Conservation (phyloP, 1,140 invertebrate species). For the Ostrea denselamellosa region DNA sequence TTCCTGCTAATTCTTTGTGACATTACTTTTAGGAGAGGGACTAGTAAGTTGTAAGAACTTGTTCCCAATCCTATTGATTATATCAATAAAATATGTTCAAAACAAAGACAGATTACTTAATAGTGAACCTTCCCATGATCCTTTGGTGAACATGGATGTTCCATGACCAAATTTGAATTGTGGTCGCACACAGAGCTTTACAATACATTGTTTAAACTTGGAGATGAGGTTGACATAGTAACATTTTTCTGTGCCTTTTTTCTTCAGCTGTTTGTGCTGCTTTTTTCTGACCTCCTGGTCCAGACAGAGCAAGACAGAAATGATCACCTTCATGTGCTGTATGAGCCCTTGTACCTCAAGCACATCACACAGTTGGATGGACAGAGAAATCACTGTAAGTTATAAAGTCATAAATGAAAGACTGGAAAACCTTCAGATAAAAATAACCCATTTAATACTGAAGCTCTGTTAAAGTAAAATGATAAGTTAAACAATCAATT, state of each 20-base stretch:
- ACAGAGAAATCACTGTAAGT: constrained; percentile 69
- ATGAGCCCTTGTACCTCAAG: constrained; percentile 62
- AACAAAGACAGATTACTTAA: not conserved
- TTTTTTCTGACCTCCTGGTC: constrained; percentile 72
- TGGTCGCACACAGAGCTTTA: too few relatives aligned
- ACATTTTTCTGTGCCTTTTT: not conserved
- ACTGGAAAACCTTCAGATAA: not conserved
- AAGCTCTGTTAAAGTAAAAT: not conserved
- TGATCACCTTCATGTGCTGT: constrained; percentile 64
- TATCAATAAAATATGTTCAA: too few relatives aligned
- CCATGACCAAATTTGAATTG: not conserved
- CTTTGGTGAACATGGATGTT: not conserved
- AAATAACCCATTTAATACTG: not conserved
- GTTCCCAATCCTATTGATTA: too few relatives aligned
- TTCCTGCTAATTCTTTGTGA: not conserved
- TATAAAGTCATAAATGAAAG: not conserved
- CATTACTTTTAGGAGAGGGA: too few relatives aligned
- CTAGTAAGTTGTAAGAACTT: too few relatives aligned
- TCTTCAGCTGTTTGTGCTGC: constrained; percentile 64
- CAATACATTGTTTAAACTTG: too few relatives aligned
- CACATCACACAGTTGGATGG: constrained; percentile 68
- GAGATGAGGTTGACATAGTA: too few relatives aligned
- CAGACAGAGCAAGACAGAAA: constrained; percentile 64
- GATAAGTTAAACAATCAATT: too few relatives aligned
- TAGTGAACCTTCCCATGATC: not conserved